Evolutionary conservation across 2,888 invertebrate genomes (phyloP).

Genomic region (Pyrocoelia pectoralis): DNA sequence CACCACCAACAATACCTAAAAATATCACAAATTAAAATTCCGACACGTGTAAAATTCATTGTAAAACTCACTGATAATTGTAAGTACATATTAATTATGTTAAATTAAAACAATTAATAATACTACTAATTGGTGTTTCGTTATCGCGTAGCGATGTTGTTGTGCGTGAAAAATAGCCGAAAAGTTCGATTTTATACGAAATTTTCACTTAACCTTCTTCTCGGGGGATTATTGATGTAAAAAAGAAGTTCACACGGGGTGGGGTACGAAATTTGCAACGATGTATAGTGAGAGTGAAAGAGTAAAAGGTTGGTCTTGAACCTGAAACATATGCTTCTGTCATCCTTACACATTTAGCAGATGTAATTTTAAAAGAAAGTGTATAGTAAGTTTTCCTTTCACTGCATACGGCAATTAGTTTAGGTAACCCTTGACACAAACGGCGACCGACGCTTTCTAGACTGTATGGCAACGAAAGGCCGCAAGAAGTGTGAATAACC

Average conservation of each 20-base stretch:
- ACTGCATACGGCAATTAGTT: constrained; percentile 36
- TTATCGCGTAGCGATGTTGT: background rate
- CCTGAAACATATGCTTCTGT: constrained; percentile 29
- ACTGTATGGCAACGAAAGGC: constrained; percentile 17
- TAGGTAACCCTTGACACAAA: constrained; percentile 40
- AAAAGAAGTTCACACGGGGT: constrained; percentile 32
- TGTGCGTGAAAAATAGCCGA: constrained; percentile 13
- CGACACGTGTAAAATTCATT: constrained; percentile 11
- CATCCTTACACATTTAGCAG: constrained; percentile 26
- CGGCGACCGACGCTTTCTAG: constrained; percentile 27
- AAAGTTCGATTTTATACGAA: constrained; percentile 40
- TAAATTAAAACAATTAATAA: background rate
- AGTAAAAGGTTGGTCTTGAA: constrained; percentile 40
- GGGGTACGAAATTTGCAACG: constrained; percentile 31
- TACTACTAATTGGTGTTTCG: background rate
- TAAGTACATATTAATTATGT: constrained; percentile 33
- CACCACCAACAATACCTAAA: constrained; percentile 43
- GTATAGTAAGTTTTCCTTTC: constrained; percentile 38
- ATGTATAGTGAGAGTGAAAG: constrained; percentile 39
- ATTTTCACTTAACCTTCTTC: constrained; percentile 22
- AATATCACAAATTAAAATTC: constrained; percentile 25
- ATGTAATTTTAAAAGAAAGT: constrained; percentile 40
- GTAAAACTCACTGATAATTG: constrained; percentile 41
- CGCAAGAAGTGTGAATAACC: constrained; percentile 5
- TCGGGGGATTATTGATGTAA: constrained; percentile 22